phyloP scores from a whole-genome alignment of 1,140 invertebrate species.

The Drosophila jambulina region DNA sequence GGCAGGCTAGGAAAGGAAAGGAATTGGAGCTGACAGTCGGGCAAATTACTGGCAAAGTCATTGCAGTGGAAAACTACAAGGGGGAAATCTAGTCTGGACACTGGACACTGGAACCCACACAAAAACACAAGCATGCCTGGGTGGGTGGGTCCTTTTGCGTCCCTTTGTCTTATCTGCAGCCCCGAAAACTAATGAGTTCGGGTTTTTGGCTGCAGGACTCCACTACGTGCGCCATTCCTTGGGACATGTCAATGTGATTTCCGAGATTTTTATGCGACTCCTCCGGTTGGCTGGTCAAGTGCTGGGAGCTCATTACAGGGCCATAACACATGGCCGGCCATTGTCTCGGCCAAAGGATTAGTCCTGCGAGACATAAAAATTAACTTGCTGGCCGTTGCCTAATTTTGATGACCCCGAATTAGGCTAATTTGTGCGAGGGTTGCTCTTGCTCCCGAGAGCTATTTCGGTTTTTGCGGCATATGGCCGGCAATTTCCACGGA shows the following conservation, averaged over 20 bases:
- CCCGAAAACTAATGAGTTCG: conserved; percentile 67
- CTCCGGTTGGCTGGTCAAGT: conserved; percentile 39
- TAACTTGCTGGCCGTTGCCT: conserved; percentile 57
- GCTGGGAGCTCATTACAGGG: conserved; percentile 75
- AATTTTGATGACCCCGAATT: conserved; percentile 65
- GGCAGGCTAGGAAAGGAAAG: conserved; percentile 69
- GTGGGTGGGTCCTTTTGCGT: conserved; percentile 7
- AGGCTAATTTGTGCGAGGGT: conserved; percentile 63
- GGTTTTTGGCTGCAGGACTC: conserved; percentile 41
- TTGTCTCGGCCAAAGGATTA: conserved; percentile 70
- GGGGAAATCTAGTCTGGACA: conserved; percentile 48
- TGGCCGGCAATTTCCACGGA: conserved; percentile 65
- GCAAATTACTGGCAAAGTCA: conserved; percentile 81
- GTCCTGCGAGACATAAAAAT: conserved; percentile 61
- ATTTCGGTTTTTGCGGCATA: conserved; percentile 55
- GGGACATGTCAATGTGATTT: conserved; percentile 76
- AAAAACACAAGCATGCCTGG: conserved; percentile 17
- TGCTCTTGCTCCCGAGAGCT: not conserved
- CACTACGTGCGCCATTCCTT: conserved; percentile 30
- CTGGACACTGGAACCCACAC: conserved; percentile 7
- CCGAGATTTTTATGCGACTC: conserved; percentile 73
- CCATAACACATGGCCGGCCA: conserved; percentile 68
- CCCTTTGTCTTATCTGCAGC: conserved; percentile 70
- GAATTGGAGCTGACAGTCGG: conserved; percentile 80
- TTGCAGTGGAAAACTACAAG: conserved; percentile 80